These are phyloP conservation scores for Pomacea maculata DNA, from an alignment of 1,140 invertebrate species.

Conservation along the genomic window DNA sequence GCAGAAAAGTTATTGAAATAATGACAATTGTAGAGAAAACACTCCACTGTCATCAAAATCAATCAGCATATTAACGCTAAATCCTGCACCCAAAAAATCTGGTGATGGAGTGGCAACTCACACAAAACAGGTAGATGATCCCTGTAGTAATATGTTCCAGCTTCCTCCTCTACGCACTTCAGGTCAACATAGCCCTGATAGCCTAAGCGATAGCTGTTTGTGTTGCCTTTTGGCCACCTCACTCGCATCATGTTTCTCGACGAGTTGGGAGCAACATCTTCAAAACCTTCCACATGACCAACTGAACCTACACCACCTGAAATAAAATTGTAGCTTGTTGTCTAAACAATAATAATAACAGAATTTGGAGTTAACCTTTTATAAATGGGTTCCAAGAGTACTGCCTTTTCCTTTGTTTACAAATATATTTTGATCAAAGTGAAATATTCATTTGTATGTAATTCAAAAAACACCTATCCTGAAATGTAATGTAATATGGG, in stretches of 20 bases:
- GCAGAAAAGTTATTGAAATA: too few species aligned
- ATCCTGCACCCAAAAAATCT: too few species aligned
- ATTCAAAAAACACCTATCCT: too few species aligned
- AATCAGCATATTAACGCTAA: too few species aligned
- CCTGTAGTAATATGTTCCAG: conserved; percentile 80
- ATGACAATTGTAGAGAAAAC: too few species aligned
- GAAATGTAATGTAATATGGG: too few species aligned
- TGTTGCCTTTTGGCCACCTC: conserved; percentile 17
- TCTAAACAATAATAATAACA: background rate
- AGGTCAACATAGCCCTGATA: conserved; percentile 79
- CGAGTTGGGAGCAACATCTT: conserved; percentile 6
- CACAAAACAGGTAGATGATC: conserved; percentile 85
- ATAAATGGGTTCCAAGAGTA: background rate
- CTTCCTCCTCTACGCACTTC: conserved; percentile 77
- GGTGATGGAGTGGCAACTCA: conserved; percentile 42
- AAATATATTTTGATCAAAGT: background rate
- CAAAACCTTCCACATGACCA: conserved; percentile 14
- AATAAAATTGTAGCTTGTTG: background rate
- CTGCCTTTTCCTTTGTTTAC: background rate
- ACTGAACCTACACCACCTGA: conserved; percentile 8
- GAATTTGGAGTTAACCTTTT: background rate
- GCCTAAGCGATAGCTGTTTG: conserved; percentile 20
- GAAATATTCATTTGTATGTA: background rate
- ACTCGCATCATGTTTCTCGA: conserved; percentile 19
- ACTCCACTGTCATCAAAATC: too few species aligned